Base-by-base conservation (phyloP, 1,140 invertebrate genomes). In the Nixonia krombeini region DNA sequence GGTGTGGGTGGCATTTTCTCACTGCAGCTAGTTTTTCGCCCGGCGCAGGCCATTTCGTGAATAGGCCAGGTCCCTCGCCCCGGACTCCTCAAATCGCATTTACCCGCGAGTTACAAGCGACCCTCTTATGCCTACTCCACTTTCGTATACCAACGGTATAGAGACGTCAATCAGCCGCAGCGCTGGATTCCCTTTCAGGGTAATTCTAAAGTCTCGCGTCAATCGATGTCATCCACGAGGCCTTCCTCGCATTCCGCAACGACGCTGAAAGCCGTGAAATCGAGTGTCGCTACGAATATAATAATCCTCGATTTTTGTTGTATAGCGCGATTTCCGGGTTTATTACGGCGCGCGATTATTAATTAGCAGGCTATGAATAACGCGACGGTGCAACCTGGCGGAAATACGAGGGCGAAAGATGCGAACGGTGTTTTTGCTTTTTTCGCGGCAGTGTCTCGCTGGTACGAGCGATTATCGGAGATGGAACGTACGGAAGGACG, bases 31-130 rank as follows among this genome's bases (percentile, higher is more conserved):
- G 55, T 74, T 74, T 71, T 75, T 75, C 69, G 59, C 63, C 37
- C 55, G 66, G n/a, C n/a, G n/a, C n/a, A n/a, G 45, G 42, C 51
- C 53, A 52, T 21, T 21, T 6, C 21, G 6, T 21, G 2, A 2
- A 21, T 21, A 3, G 21, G 6, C 2, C 21, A 3, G 2, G 16
- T n/a, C 17, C 33, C 45, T 46, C 35, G 12, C 51, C 59, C 12
- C 49, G 10, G 44, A 35, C 68, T 49, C 69, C 69, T 74, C 40
- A 74, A 78, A 74, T 79, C 76, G 77, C 76, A 81, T 81, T 81
- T 81, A 80, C 76, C 61, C 76, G 78, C 77, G 68, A 80, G 77
- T 78, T 80, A 80, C 78, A 75, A 75, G 72, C 75, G 75, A 75
- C 70, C 78, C 78, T 78, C 74, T 77, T 76, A 70, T 79, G 73